Evolutionary conservation across 2,113 vertebrate genomes (phyloP), one percentile per base, ranked within the genome.

Genomic region (Tetrao urogallus): DNA sequence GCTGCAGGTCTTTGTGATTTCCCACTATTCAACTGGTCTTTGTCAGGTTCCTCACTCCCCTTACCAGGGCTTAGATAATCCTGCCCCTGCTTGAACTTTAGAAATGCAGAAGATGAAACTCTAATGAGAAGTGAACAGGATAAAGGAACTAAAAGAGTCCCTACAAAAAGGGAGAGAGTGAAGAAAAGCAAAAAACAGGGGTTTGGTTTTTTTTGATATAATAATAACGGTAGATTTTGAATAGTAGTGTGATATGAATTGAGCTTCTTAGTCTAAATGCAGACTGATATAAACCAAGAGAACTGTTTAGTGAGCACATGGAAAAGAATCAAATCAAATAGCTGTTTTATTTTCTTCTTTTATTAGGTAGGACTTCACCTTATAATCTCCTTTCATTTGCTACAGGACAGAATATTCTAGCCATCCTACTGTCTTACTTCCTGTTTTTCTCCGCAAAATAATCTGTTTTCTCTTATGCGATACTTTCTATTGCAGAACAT

Each of bases 221-320:
- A 54, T 16, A 54, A 57, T 32, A 32, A 28, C 10, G 12, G 54
- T 58, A 20, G 56, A 32, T n/a, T n/a, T 58, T 58, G 14, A 76
- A 45, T 18, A 34, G 45, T 27, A 43, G 10, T 13, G 6, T 22
- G 34, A 8, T 61, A 22, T 66, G 58, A 18, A 14, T 45, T 63
- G 9, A 54, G 57, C 21, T 43, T 50, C 20, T 56, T 50, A 2
- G 0, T 80, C 20, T 73, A 42, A 79, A 70, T 11, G 4, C 8
- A 6, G 8, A 1, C 1, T 67, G 8, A 4, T 61, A 2, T 57
- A 66, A 85, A 21, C 3, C 6, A 14, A 40, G 40, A 32, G 9
- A 63, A 66, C 27, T 28, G 11, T 58, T 88, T 42, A 60, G 50
- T 54, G 27, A 82, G 28, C 50, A 22, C 24, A 21, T 63, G 24